Base-by-base conservation (phyloP, 2,888 invertebrate species). In the Scaptomyza caliginosa region DNA sequence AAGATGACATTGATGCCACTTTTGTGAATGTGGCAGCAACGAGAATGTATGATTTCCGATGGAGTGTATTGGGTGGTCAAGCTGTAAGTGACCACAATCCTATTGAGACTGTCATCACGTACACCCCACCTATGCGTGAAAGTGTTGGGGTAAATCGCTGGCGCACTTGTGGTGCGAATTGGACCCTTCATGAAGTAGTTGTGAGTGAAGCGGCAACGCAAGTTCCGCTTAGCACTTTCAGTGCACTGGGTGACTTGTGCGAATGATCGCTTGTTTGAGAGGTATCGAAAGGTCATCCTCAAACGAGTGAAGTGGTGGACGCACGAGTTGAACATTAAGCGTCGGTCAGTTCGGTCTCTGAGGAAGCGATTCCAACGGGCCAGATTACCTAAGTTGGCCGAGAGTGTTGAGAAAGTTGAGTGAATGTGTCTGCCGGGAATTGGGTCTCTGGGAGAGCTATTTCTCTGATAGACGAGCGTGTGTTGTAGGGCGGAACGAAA, bases 241-340 rank as follows among this genome's bases (percentile, higher is more conserved):
- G 24, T 24, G 24, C 24, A 24, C 1, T 24, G 24, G 2, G 2
- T 24, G 1, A 24, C 24, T 24, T 24, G 2, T 24, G 24, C 24
- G 2, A 24, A 2, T 28, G 10, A 10, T 26, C 10, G 26, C 8
- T 1, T 10, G 5, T 10, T 28, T 28, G 34, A 13, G 34, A 2
- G 17, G n/a, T 1, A 21, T 4, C 21, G 39, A 6, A 39, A 39
- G 30, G 43, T 24, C 3, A 58, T 36, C 24, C 57, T 21, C 3
- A 49, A 19, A 8, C 34, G 32, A 49, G 43, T 43, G 36, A 50
- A 42, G 38, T 58, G 50, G 50, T 58, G 50, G 58, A 23, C 42
- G 28, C 50, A 11, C 26, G 30, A 30, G 11, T n/a, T 30, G 30
- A 30, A 49, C 21, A 11, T 57, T 11, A 42, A 28, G 28, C 42